Evolutionary conservation across 2,888 invertebrate genomes (phyloP).

Genomic region (Amiota mariae): DNA sequence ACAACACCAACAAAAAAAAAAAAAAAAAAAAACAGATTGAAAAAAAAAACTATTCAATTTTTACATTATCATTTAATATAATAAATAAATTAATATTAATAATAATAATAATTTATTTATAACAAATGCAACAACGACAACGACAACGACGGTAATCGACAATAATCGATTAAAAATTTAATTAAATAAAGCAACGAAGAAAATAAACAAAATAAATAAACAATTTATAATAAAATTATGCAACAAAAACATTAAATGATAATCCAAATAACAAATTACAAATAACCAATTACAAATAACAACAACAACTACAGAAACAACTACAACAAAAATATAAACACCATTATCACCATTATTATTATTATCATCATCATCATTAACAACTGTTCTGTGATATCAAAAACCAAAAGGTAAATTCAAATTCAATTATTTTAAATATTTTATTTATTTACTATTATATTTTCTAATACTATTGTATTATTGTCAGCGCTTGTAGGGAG

Average conservation of each 20-base stretch:
- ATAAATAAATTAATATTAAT: no score
- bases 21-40: no score
- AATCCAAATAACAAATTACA: neutral
- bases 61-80: no score
- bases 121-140: neutral
- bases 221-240: neutral
- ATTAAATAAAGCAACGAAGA: neutral
- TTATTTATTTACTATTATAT: no score
- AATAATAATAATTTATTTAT: no score
- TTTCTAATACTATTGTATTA: no score
- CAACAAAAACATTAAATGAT: neutral
- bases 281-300: neutral
- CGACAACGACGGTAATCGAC: neutral
- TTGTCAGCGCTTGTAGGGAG: no score
- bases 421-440: no score
- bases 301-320: constrained; percentile 24
- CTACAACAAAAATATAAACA: constrained; percentile 38
- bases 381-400: constrained; percentile 65
- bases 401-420: constrained; percentile 62
- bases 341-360: constrained; percentile 40
- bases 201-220: neutral
- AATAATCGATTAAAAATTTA: neutral
- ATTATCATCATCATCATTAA: constrained; percentile 36
- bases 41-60: no score
- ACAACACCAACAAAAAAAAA: neutral